phyloP scores from a whole-genome alignment of 2,113 vertebrate genomes.

The Ophiodon elongatus region DNA sequence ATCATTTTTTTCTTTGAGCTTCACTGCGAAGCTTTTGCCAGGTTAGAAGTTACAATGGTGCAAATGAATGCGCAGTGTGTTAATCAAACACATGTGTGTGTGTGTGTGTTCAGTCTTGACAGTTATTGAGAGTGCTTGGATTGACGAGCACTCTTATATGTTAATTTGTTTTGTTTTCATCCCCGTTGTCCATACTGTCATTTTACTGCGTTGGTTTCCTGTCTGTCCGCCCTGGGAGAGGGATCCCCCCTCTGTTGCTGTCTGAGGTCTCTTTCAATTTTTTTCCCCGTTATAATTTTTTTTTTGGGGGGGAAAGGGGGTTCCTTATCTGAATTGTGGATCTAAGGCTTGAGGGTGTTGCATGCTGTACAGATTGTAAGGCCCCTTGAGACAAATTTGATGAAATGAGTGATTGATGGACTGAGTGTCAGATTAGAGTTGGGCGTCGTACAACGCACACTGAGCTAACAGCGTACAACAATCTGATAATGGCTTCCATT shows the following conservation, averaged over 20 bases:
- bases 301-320: too few relatives aligned
- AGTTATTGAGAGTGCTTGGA: neutral
- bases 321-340: neutral
- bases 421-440: neutral
- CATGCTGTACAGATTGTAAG: neutral
- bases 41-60: neutral
- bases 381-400: neutral
- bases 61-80: neutral
- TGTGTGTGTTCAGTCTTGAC: neutral
- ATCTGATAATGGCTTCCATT: constrained; percentile 22
- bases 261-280: neutral
- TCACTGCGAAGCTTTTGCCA: neutral
- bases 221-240: neutral
- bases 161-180: neutral
- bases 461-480: neutral
- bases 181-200: neutral
- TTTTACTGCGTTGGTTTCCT: neutral
- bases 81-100: neutral
- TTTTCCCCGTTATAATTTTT: neutral
- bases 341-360: neutral
- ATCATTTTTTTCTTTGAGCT: constrained; percentile 7
- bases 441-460: neutral
- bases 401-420: constrained; percentile 23
- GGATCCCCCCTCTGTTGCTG: neutral
- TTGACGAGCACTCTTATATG: constrained; percentile 2